Evolutionary conservation across 2,797 vertebrate genomes (phyloP), one percentile per base, ranked within the genome.

Genomic region (Rhadinocentrus ornatus): DNA sequence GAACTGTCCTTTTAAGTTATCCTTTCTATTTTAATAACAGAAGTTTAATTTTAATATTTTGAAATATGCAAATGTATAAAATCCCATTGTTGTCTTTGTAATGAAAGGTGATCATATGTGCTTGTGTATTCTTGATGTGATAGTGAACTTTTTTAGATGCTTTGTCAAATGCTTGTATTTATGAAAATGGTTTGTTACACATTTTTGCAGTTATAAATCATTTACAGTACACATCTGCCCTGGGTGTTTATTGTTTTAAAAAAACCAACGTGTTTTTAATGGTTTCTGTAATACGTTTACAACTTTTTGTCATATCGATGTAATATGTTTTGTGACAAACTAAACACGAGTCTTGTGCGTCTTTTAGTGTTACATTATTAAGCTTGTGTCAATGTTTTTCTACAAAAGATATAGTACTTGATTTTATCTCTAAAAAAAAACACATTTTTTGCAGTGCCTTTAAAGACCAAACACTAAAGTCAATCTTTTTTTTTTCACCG

Each of bases 111-210:
- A 73, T 81, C 58, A 65, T 80, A 82, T 83, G 68, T 86, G 48
- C 82, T 81, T 91, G 81, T 90, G 81, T 86, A 83, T 85, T 85
- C 73, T 88, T 82, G 71, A 73, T 81, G 76, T 85, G 66, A 80
- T 80, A 76, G 64, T 86, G 10, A 52, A 77, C 75, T 89, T 46
- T 92, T 92, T 78, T 89, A 88, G 66, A 89, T 86, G 81, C 84
- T 92, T 93, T 92, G 91, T 94, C 79, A 91, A 92, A 94, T 92
- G 91, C 91, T 89, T 91, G 91, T 94, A 94, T 95, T 95, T 95
- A 95, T 93, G 89, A 83, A 81, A 92, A 87, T 73, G 41, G 78
- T 94, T 93, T 94, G 90, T 93, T 91, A 93, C 88, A 83, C 89
- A 89, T 92, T 93, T 32, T 95, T 93, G 90, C 89, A 92, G 79